Evolutionary conservation across 1,140 invertebrate genomes (phyloP).

Genomic region (Diachasma alloeum): DNA sequence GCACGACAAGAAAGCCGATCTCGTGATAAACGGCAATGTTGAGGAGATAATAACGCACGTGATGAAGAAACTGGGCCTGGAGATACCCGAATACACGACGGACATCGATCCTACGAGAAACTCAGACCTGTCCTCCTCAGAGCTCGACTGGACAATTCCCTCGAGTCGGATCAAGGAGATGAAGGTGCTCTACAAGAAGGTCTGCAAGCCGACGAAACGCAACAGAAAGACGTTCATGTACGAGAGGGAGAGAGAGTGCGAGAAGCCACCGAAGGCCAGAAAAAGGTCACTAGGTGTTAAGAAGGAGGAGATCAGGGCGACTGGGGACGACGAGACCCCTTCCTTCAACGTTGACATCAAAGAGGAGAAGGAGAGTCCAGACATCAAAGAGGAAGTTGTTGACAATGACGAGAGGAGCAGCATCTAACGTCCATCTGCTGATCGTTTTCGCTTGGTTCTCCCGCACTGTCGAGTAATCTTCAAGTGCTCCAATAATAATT

Average conservation of each 20-base stretch:
- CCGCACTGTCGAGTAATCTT: not conserved
- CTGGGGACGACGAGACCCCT: not conserved
- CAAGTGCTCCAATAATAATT: not conserved
- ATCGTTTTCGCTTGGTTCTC: not conserved
- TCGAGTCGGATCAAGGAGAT: conserved; percentile 64
- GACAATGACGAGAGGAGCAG: not conserved
- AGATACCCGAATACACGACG: conserved; percentile 76
- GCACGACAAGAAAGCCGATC: conserved; percentile 91
- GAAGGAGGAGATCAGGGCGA: conserved; percentile 25
- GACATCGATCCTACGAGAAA: conserved; percentile 74
- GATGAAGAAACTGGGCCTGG: conserved; percentile 76
- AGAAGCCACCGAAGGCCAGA: conserved; percentile 42
- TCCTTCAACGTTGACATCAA: not conserved
- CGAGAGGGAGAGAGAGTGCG: conserved; percentile 54
- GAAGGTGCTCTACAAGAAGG: conserved; percentile 66
- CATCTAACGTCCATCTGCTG: not conserved
- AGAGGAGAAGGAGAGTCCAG: not conserved
- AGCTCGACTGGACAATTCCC: conserved; percentile 71
- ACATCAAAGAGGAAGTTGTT: not conserved
- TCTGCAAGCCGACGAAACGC: conserved; percentile 61
- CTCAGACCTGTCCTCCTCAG: conserved; percentile 47
- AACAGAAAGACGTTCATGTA: conserved; percentile 63
- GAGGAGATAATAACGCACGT: conserved; percentile 84
- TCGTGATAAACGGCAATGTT: conserved; percentile 90
- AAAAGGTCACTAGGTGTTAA: conserved; percentile 49